Evolutionary conservation across 30 jellyfish, hydroid and myxozoan species (phyloP), one percentile per base, ranked within the genome.

Genomic region (Chrysaora quinquecirrha): DNA sequence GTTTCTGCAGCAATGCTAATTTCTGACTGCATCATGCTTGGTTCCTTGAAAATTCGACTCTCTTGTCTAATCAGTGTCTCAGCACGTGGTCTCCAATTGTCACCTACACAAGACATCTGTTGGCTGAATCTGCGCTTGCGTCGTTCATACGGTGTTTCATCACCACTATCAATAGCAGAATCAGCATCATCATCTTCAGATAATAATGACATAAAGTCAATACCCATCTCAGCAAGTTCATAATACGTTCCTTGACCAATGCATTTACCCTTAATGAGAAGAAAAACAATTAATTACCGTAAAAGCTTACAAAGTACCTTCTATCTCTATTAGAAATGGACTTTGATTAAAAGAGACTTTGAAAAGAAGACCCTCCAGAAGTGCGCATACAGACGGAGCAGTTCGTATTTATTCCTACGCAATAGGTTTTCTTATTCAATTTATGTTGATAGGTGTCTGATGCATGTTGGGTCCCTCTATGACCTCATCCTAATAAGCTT

Each of bases 241-340:
- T 86, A 71, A 63, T 83, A 90, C 0, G 97, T 90, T n/a, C 97
- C 97, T 73, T 79, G 86, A 21, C 94, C 97, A 28, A 84, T 62
- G 71, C 96, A 76, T 64, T 84, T 78, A 16, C 97, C 97, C 97
- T 90, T 19, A 10, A 69, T 25, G 21, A 48, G 35, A 11, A 10
- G 18, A 32, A 35, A 70, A 1, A 22, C 16, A 6, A 32, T 16
- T 19, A 70, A 30, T 18, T 9, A 70, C 56, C 14, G 23, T 54
- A 0, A 7, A 11, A 21, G 11, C 11, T 1, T 11, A 24, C 12
- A 66, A 1, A 7, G 2, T 18, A 9, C 30, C 3, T 14, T 63
- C n/a, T 21, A 23, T 1, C n/a, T n/a, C n/a, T n/a, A n/a, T n/a
- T n/a, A n/a, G n/a, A n/a, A n/a, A n/a, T n/a, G n/a, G n/a, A n/a